Evolutionary conservation across 2,113 vertebrate species (phyloP), one percentile per base, ranked within the genome.

Genomic region (Aramus guarauna): DNA sequence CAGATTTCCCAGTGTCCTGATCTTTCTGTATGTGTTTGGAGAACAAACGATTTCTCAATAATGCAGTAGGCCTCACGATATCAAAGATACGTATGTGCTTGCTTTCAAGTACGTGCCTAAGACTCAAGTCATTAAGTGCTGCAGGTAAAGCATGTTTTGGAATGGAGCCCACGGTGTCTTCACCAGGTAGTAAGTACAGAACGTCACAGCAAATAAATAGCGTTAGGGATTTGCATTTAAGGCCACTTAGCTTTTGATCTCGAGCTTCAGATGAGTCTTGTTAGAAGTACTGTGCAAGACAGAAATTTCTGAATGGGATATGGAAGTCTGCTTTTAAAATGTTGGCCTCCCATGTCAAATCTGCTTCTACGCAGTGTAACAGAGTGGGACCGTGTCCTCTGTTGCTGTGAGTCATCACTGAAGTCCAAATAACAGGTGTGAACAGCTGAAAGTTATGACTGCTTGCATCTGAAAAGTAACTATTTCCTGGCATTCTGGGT

Each of bases 11-110:
- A 3, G 29, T 8, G 29, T 30, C 26, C 5, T 17, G 17, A 30
- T 43, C 3, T 14, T 71, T 27, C 19, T 39, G 1, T 12, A 4
- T 21, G 26, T 12, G 39, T 56, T 27, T 59, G 16, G 27, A 58
- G 45, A 43, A 53, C 27, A 39, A 91, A 32, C 15, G 41, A 0
- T 29, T 78, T 39, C 36, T 64, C 24, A 30, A 3, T 12, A 6
- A 24, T 29, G 59, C 13, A 10, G 7, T 9, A 45, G 41, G 47
- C 68, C 24, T 66, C 26, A 24, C 5, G 9, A 1, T 75, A 17
- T 5, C 29, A 47, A 9, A 60, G 41, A n/a, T 11, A 2, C 0
- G 1, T 14, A 12, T 4, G 36, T 21, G 39, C 32, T 63, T 23
- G 18, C 13, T 73, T 72, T 52, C 37, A n/a, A 60, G n/a, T 43